These are phyloP conservation scores for Folsomia manolachei DNA, from an alignment of 2,888 invertebrate species.

Conservation along the genomic window DNA sequence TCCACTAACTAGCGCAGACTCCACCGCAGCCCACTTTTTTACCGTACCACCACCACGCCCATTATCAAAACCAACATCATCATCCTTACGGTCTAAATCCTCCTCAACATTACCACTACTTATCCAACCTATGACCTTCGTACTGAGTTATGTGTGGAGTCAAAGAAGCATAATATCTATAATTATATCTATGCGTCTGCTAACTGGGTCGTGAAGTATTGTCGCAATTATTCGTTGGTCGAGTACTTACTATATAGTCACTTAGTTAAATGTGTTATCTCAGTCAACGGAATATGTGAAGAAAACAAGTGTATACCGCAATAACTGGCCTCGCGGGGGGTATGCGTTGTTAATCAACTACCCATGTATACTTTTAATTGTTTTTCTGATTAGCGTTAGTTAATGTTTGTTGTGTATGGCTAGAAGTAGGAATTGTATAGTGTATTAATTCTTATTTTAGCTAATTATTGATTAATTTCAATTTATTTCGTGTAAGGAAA, in stretches of 20 bases:
- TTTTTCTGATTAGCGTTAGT: no score
- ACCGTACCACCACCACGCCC: not conserved
- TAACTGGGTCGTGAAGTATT: no score
- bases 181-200: no score
- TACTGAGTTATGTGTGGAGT: not conserved
- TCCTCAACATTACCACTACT: slow-evolving; percentile 1
- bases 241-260: not conserved
- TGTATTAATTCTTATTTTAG: no score
- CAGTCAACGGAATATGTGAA: not conserved
- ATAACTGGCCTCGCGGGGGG: not conserved
- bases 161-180: no score
- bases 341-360: no score
- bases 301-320: not conserved
- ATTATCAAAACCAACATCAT: not conserved
- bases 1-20: slow-evolving; percentile 45
- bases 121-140: not conserved
- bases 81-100: not conserved
- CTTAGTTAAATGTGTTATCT: no score
- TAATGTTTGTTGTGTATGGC: no score
- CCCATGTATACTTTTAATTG: no score
- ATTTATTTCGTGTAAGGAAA: no score
- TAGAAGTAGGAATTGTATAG: no score
- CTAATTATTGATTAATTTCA: no score
- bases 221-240: not conserved
- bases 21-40: slow-evolving; percentile 11